Conservation (phyloP, 2,113 vertebrate species). For the Cisticola juncidis region DNA sequence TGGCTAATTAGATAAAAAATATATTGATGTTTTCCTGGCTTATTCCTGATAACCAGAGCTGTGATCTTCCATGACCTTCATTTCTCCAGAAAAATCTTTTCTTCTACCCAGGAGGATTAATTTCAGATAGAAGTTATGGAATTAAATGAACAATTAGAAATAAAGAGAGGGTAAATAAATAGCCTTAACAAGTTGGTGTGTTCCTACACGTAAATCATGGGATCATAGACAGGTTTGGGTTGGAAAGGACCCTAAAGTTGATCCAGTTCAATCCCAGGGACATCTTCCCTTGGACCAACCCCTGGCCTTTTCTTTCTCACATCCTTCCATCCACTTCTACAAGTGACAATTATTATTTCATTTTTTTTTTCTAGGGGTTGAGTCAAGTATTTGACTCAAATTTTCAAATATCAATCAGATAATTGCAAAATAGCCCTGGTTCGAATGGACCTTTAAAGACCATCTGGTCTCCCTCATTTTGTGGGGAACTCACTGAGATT, state of each 20-base stretch:
- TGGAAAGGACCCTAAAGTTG: not conserved
- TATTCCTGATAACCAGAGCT: not conserved
- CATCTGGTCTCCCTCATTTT: not conserved
- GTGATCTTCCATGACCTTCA: not conserved
- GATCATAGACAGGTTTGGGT: not conserved
- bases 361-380: not conserved
- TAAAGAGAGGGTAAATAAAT: not conserved
- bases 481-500: not conserved
- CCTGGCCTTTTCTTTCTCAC: not conserved
- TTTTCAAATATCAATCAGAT: not conserved
- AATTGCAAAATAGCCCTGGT: not conserved
- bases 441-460: not conserved
- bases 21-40: not conserved
- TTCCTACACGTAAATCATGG: not conserved
- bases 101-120: not conserved
- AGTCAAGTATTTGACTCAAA: no score
- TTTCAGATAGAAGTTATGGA: not conserved
- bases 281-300: not conserved
- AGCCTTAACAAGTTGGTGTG: not conserved
- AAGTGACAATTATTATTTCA: not conserved
- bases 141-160: not conserved
- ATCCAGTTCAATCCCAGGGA: not conserved
- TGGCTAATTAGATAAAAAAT: not conserved
- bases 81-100: not conserved
- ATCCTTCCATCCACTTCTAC: not conserved